These are phyloP conservation scores for Hyperoplus lanceolatus DNA, from an alignment of 2,797 vertebrate species.

Conservation along the genomic window DNA sequence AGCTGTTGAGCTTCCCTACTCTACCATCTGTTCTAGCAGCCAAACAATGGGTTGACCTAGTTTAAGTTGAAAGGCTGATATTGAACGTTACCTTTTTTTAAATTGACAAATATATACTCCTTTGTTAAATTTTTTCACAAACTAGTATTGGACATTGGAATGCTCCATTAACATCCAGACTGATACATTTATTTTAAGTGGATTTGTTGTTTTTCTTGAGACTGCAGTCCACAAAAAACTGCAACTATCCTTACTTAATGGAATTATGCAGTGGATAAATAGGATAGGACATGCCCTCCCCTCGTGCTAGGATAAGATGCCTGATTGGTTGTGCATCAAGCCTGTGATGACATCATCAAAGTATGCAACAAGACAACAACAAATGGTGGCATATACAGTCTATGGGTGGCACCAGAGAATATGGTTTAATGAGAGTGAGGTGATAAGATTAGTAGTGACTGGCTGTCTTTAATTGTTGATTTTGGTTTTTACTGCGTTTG, in stretches of 20 bases:
- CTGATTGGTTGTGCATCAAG: slow-evolving; percentile 5
- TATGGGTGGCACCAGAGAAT: not conserved
- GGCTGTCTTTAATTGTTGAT: not conserved
- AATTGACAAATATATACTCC: too few species aligned
- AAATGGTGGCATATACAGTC: not conserved
- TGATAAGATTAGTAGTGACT: not conserved
- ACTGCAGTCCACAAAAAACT: not conserved
- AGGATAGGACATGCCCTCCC: not conserved
- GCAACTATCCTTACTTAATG: slow-evolving; percentile 6
- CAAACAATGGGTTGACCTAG: not conserved
- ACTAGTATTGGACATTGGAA: not conserved
- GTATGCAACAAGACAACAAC: not conserved
- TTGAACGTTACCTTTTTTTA: too few species aligned
- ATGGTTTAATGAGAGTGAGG: not conserved
- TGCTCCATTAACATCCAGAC: not conserved
- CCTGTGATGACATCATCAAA: not conserved
- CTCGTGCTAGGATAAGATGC: not conserved
- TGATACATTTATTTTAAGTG: slow-evolving; percentile 10
- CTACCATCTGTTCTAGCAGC: not conserved
- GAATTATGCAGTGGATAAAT: slow-evolving; percentile 9
- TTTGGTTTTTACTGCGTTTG: not conserved
- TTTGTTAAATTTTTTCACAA: too few species aligned
- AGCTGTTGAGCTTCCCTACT: not conserved
- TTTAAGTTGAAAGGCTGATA: not conserved
- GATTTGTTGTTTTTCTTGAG: slow-evolving; percentile 2